Evolutionary conservation across 2,888 invertebrate genomes (phyloP), one percentile per base, ranked within the genome.

Genomic region (Lepidonotus clava): DNA sequence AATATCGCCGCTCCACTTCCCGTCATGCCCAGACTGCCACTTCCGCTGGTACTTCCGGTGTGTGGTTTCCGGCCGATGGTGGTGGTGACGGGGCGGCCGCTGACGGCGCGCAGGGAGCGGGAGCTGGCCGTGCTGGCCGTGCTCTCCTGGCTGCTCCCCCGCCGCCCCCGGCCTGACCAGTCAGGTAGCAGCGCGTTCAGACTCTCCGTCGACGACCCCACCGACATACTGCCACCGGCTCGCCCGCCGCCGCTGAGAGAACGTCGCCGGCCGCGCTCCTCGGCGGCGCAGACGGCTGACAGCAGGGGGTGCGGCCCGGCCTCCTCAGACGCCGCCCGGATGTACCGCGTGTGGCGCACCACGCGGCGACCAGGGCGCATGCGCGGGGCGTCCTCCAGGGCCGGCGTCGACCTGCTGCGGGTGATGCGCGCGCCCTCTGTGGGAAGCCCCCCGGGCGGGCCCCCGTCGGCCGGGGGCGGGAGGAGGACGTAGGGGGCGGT

Each of bases 301-400:
- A 71, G 71, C 1, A 21, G 21, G 71, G 71, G 38, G 11, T 14
- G 41, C 8, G 46, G 41, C 32, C 28, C 1, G 4, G 41, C 24
- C 32, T 41, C 41, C 1, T 28, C 28, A n/a, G 8, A 8, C 0
- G 5, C 28, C 1, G 80, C 14, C 80, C 80, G 41, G 80, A 80
- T 80, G 80, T 80, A 80, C 24, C 80, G 41, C 4, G 80, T 80
- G 51, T 80, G 80, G 28, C 28, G 41, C 18, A 80, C 28, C 6
- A 80, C 28, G 21, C 36, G 34, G 8, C 71, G 71, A n/a, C n/a
- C n/a, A n/a, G n/a, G n/a, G n/a, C n/a, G n/a, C n/a, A n/a, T n/a
- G n/a, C 28, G 24, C 5, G 80, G 80, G 1, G 80, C 32, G n/a
- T 18, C 24, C 51, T 80, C 80, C 28, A 80, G 46, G 0, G 28